Evolutionary conservation across 2,113 vertebrate species (phyloP).

Genomic region (Gulo gulo): DNA sequence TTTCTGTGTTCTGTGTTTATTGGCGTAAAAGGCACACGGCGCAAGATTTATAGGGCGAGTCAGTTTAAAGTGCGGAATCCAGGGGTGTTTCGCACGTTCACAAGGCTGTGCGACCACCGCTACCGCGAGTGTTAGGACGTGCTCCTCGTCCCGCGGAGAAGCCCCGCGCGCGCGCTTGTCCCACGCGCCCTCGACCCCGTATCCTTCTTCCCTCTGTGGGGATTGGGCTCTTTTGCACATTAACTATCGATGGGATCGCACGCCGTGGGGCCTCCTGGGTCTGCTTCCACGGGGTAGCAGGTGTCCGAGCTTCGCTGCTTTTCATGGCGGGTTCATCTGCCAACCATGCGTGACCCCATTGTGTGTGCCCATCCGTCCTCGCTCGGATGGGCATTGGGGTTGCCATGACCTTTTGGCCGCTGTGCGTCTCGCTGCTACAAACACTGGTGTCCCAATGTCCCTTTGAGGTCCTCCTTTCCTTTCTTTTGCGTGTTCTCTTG

Average conservation of each 20-base stretch:
- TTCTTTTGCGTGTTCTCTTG: not conserved
- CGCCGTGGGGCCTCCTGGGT: accelerated
- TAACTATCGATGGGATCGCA: not conserved
- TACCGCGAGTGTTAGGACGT: accelerated
- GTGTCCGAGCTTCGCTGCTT: no score
- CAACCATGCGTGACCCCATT: not conserved
- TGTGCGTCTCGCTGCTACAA: not conserved
- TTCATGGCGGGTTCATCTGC: no score
- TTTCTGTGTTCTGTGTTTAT: not conserved
- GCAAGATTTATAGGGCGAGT: not conserved
- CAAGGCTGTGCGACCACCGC: not conserved
- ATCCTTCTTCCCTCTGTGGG: not conserved
- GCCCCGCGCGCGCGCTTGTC: accelerated
- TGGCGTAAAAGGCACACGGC: not conserved
- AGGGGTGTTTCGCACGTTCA: not conserved
- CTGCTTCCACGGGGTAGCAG: accelerated
- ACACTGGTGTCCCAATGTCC: not conserved
- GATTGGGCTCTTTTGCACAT: not conserved
- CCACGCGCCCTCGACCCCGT: not conserved
- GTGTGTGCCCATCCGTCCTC: not conserved
- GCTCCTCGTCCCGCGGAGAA: no score
- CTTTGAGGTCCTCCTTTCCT: not conserved
- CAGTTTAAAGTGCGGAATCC: not conserved
- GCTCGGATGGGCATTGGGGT: accelerated
- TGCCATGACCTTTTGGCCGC: not conserved